A percentile compares a stretch with the other conserved stretches of the same genome.
Evolutionary conservation across 2,113 vertebrate species (phyloP).

Genomic region (Psammodynastes pulverulentus): DNA sequence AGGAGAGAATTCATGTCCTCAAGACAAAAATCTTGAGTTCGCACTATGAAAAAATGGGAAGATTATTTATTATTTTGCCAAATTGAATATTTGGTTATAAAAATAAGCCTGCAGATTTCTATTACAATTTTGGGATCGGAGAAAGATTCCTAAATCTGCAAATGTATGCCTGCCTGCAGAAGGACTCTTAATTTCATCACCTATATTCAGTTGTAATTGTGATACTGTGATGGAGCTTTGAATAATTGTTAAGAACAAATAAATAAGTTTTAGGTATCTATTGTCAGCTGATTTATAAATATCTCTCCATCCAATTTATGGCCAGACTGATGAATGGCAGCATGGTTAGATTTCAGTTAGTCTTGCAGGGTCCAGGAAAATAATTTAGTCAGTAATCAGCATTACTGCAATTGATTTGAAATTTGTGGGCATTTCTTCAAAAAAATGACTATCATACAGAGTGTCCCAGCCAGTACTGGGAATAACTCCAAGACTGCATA

Average conservation of each 20-base stretch:
- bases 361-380: background rate
- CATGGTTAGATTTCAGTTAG: background rate
- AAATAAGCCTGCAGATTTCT: conserved; percentile 6
- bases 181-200: background rate
- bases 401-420: background rate
- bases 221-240: background rate
- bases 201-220: background rate
- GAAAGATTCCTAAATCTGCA: conserved; percentile 15
- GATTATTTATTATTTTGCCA: background rate
- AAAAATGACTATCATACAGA: background rate
- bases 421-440: background rate
- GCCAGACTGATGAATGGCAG: background rate
- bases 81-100: conserved; percentile 17
- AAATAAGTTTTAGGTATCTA: background rate
- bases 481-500: background rate
- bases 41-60: background rate
- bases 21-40: background rate
- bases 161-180: conserved; percentile 8
- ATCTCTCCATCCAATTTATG: background rate
- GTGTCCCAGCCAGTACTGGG: background rate
- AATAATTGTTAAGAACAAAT: conserved; percentile 14
- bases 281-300: background rate
- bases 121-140: conserved; percentile 18
- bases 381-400: too few relatives aligned
- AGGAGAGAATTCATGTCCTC: background rate